phyloP scores from a whole-genome alignment of 2,888 invertebrate genomes.

The Andrena praecox region DNA sequence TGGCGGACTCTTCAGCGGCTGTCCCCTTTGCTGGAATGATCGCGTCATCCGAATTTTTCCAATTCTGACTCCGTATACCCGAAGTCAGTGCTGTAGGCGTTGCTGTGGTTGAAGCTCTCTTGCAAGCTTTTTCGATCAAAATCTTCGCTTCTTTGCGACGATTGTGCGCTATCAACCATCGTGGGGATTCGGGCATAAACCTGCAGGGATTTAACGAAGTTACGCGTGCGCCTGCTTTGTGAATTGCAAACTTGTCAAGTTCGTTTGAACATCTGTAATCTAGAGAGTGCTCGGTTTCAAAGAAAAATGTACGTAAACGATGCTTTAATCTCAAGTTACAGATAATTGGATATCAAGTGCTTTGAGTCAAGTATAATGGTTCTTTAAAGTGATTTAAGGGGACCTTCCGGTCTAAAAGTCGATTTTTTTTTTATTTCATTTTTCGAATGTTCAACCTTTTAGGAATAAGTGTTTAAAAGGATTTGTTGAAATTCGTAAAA shows the following conservation, averaged over 20 bases:
- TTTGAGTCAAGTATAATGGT: too few relatives aligned
- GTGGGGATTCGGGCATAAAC: constrained; percentile 85
- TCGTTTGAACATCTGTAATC: too few relatives aligned
- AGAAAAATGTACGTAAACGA: not conserved
- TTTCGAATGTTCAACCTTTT: too few relatives aligned
- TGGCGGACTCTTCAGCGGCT: not conserved
- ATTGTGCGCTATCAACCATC: constrained; percentile 86
- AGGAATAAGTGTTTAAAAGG: too few relatives aligned
- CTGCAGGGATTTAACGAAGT: constrained; percentile 55
- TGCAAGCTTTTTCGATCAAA: constrained; percentile 70
- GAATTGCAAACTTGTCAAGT: too few relatives aligned
- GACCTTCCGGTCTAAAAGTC: too few relatives aligned
- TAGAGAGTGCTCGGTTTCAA: not conserved
- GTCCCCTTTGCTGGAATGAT: not conserved
- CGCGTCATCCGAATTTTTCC: not conserved
- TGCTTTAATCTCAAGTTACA: too few relatives aligned
- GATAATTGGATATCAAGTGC: too few relatives aligned
- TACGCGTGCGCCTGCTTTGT: too few relatives aligned
- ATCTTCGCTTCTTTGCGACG: constrained; percentile 84
- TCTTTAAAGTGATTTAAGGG: too few relatives aligned
- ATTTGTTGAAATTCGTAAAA: too few relatives aligned
- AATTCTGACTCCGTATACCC: not conserved
- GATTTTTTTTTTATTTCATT: too few relatives aligned
- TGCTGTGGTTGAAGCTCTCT: constrained; percentile 17
- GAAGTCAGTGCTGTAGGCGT: not conserved